Evolutionary conservation across 2,797 vertebrate genomes (phyloP).

Genomic region (Emydoidea blandingii): DNA sequence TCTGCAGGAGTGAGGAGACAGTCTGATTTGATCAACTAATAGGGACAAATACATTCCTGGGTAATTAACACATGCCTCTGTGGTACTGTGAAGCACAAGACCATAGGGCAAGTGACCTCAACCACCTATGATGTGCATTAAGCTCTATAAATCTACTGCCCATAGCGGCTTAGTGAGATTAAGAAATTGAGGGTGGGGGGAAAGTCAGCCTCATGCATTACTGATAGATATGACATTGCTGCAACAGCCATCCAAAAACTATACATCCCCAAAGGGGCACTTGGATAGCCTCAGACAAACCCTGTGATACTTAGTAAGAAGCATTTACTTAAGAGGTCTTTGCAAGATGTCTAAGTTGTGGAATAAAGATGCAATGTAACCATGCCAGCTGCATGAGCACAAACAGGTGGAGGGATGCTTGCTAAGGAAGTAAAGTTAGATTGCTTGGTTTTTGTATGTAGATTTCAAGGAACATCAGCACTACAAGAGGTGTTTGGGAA

Average conservation of each 20-base stretch:
- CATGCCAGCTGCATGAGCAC: not conserved
- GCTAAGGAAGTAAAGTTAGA: not conserved
- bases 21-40: not conserved
- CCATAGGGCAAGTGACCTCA: not conserved
- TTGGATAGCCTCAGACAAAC: not conserved
- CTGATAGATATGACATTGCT: not conserved
- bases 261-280: not conserved
- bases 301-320: not conserved
- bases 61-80: not conserved
- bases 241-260: not conserved
- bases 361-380: not conserved
- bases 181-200: not conserved
- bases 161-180: not conserved
- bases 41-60: not conserved
- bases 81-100: not conserved
- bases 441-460: no score
- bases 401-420: not conserved
- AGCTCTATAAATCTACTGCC: not conserved
- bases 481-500: not conserved
- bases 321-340: not conserved
- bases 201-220: not conserved
- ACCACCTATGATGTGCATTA: not conserved
- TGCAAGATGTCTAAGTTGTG: not conserved
- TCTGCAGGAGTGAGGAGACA: not conserved
- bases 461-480: no score